A percentile compares a stretch with the other conserved stretches of the same genome.
Evolutionary conservation across 2,113 vertebrate genomes (phyloP).

Genomic region (Scomber colias): DNA sequence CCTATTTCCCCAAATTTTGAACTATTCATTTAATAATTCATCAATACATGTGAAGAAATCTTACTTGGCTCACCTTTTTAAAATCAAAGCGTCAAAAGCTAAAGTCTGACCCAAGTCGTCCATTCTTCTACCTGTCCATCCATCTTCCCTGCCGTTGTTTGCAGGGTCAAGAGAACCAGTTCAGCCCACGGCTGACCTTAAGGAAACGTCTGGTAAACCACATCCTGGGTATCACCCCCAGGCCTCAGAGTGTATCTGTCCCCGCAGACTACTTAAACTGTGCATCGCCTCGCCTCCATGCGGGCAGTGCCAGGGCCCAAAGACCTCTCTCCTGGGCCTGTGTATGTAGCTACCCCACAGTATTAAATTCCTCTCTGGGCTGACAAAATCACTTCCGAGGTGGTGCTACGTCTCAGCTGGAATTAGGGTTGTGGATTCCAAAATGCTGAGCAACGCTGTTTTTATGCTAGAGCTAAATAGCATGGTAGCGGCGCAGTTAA

Average conservation of each 20-base stretch:
- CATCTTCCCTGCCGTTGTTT: constrained; percentile 73
- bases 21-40: not conserved
- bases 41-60: not conserved
- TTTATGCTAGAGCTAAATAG: not conserved
- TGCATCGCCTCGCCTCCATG: constrained; percentile 81
- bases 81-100: not conserved
- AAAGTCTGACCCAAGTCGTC: constrained; percentile 17
- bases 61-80: not conserved
- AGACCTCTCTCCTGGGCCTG: constrained; percentile 96
- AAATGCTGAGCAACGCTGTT: constrained; percentile 56
- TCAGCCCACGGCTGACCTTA: constrained; percentile 91
- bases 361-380: constrained; percentile 47
- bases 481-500: not conserved
- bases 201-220: constrained; percentile 96
- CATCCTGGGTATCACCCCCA: constrained; percentile 92
- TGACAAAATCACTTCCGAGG: constrained; percentile 48
- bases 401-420: constrained; percentile 20
- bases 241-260: constrained; percentile 89
- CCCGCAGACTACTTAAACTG: constrained; percentile 89
- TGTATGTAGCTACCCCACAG: constrained; percentile 87
- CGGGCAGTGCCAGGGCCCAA: constrained; percentile 87
- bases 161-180: constrained; percentile 87
- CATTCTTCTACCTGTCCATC: constrained; percentile 49
- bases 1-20: not conserved
- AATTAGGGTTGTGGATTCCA: constrained; percentile 31